Evolutionary conservation across 2,888 invertebrate species (phyloP), one percentile per base, ranked within the genome.

Genomic region (Maniola hyperantus): DNA sequence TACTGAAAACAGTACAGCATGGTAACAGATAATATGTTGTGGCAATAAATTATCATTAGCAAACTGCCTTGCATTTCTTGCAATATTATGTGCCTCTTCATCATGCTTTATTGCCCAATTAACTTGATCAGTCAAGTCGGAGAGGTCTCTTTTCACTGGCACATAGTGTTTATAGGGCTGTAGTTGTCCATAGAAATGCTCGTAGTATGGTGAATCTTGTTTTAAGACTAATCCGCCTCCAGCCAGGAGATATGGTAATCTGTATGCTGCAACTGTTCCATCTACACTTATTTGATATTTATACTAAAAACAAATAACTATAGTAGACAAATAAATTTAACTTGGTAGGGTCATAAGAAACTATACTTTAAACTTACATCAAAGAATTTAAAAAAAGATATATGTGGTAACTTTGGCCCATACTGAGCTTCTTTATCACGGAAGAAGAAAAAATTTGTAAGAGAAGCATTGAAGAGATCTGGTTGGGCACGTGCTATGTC

Each of bases 381-480:
- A 84, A 99, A 99, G 88, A 99, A 99, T 73, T 97, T 96, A 83
- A 97, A 97, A 83, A 99, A 98, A 5, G 98, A 97, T 70, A 98
- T 94, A 78, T 97, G 96, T 18, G 95, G 95, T 71, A 94, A 94
- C 80, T 96, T 96, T 13, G 98, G 97, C 0, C 98, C 99, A 91
- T 98, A 98, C 79, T 95, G 93, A 20, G 95, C 91, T 82, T 96
- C 96, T 85, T 97, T 94, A 76, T 98, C 95, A 72, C 95, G 94
- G 81, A 97, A 99, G 92, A 99, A 99, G 87, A 99, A 99, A 88
- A 99, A 99, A 83, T 98, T 97, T 0, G 99, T 99, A 33, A 99
- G 94, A 0, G 97, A 97, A 11, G 95, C 98, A 89, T 99, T 98
- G 69, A 98, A 95, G 5, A 98, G 84, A 63, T 97, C 94, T 0